Percentiles rank a stretch among this genome's conserved stretches.
These are phyloP conservation scores for Rhinopomastus cyanomelas DNA, from an alignment of 2,113 vertebrate genomes.

Conservation along the genomic window DNA sequence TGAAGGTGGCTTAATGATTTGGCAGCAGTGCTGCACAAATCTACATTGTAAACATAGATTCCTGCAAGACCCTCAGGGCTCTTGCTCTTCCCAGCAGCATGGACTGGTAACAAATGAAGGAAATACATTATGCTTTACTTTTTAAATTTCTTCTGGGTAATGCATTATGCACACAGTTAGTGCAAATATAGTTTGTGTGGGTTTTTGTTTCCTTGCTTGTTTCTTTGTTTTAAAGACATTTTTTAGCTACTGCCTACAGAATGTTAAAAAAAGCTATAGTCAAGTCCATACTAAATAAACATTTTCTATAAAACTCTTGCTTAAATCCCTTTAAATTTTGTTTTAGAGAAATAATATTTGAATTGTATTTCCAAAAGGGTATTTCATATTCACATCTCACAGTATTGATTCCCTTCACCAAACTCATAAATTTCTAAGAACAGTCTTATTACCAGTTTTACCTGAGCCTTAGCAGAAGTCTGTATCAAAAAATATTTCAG, in stretches of 20 bases:
- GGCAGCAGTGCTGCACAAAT: conserved; percentile 9
- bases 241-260: background rate
- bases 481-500: background rate
- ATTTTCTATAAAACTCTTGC: background rate
- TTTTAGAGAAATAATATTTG: background rate
- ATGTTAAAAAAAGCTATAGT: background rate
- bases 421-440: background rate
- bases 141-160: background rate
- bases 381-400: background rate
- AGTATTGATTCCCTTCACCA: background rate
- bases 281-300: background rate
- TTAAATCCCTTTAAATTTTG: background rate
- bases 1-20: conserved; percentile 66
- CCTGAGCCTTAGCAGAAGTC: background rate
- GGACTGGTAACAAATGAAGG: background rate
- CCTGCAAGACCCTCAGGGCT: conserved; percentile 9
- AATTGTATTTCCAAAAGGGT: background rate
- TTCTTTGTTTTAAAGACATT: background rate
- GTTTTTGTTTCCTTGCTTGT: background rate
- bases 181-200: no score
- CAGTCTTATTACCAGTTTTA: background rate
- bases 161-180: background rate
- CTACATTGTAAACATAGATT: background rate
- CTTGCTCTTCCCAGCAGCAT: background rate
- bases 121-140: background rate